Base-by-base conservation (phyloP, 2,888 invertebrate genomes). In the Drosophila mercatorum region DNA sequence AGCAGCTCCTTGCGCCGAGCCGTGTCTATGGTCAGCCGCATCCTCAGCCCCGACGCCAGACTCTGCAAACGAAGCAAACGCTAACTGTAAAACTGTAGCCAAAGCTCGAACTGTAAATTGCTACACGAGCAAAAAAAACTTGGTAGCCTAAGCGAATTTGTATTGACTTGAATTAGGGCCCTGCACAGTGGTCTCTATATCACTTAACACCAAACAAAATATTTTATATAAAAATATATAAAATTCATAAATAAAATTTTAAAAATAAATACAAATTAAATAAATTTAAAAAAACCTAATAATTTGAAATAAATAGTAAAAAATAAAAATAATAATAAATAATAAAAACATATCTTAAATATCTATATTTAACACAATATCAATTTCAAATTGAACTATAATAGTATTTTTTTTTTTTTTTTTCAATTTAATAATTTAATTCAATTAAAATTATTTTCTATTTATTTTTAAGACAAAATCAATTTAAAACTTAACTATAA, bases 121-220 rank as follows among this genome's bases (percentile, higher is more conserved):
- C 28, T 28, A 28, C 28, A 28, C 28, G 28, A 28, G 22, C 22
- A 28, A 28, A 28, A 28, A 28, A 5, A 28, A 28, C 28, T 2
- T 4, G 28, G 28, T 28, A 0, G 28, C 3, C 28, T 28, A 28
- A 28, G 28, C 28, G 28, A 28, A 28, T 28, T 34, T 34, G 34
- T 34, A 34, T 34, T 34, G 7, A 34, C 80, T 47, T 14, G 70
- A 86, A 83, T 88, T 80, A 83, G 82, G 70, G 72, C 28, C 3
- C 77, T 31, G 49, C 10, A 31, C 49, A 49, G 49, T 49, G 31
- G 31, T n/a, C 31, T 5, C 14, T 6, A 26, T 12, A 11, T 5
- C 11, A 22, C 2, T n/a, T 41, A 7, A 41, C 7, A 41, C 14
- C 2, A 40, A 14, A 14, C 6, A 6, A 40, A 40, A 40, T 6